Evolutionary conservation across 2,113 vertebrate genomes (phyloP).

Genomic region (Thamnophis sirtalis): DNA sequence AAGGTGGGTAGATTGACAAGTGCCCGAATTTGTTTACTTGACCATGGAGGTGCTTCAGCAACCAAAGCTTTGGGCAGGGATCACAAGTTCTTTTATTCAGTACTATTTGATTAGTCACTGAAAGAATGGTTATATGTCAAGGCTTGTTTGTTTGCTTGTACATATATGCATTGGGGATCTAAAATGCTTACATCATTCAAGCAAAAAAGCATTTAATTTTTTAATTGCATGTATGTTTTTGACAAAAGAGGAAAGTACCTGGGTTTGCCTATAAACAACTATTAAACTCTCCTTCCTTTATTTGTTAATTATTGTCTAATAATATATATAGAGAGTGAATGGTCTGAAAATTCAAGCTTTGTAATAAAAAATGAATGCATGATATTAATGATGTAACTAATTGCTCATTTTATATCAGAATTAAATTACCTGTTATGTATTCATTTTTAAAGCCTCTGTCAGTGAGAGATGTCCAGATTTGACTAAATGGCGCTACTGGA

Average conservation of each 20-base stretch:
- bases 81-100: too few species aligned
- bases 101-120: not conserved
- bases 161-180: not conserved
- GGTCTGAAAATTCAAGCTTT: not conserved
- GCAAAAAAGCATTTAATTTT: not conserved
- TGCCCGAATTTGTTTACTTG: too few species aligned
- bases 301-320: not conserved
- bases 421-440: not conserved
- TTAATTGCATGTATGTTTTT: not conserved
- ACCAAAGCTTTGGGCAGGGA: too few species aligned
- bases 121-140: not conserved
- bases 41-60: too few species aligned
- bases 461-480: conserved; percentile 21
- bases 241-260: not conserved
- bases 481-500: conserved; percentile 24
- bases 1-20: not conserved
- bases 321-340: not conserved
- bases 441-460: conserved; percentile 18
- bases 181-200: not conserved
- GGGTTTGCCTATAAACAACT: not conserved
- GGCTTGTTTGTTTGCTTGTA: not conserved
- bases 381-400: not conserved
- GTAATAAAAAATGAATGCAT: not conserved
- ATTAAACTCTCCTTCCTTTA: not conserved
- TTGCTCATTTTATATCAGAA: not conserved